phyloP scores from a whole-genome alignment of 2,888 invertebrate species.

The Chloroclysta siterata region DNA sequence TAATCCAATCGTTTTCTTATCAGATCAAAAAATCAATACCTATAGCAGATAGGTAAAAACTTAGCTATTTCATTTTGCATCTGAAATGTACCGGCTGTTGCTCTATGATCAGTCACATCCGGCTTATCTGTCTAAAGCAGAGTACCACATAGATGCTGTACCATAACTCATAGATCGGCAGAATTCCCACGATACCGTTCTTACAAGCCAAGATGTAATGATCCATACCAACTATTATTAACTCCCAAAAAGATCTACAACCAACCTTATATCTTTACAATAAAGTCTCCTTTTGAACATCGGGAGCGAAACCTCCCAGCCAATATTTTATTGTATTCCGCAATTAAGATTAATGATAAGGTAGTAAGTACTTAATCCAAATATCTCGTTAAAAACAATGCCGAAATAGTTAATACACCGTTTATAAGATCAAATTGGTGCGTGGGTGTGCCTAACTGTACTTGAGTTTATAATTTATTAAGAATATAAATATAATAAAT shows the following conservation, averaged over 20 bases:
- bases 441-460: slow-evolving; percentile 65
- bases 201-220: slow-evolving; percentile 77
- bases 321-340: slow-evolving; percentile 83
- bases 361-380: slow-evolving; percentile 83
- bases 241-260: slow-evolving; percentile 50
- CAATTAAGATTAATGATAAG: slow-evolving; percentile 85
- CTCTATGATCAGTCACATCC: slow-evolving; percentile 39
- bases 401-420: slow-evolving; percentile 67
- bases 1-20: no score
- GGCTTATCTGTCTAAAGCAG: slow-evolving; percentile 34
- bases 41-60: not conserved
- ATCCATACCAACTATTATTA: slow-evolving; percentile 75
- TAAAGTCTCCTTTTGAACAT: slow-evolving; percentile 59
- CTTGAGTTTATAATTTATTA: slow-evolving; percentile 56
- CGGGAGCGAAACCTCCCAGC: slow-evolving; percentile 56
- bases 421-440: slow-evolving; percentile 70
- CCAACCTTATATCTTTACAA: slow-evolving; percentile 58
- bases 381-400: slow-evolving; percentile 76
- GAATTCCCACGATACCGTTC: slow-evolving; percentile 83
- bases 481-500: slow-evolving; percentile 49
- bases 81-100: slow-evolving; percentile 1
- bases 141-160: slow-evolving; percentile 48
- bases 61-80: not conserved
- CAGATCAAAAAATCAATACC: not conserved
- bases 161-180: slow-evolving; percentile 71